Conservation (phyloP, 1,140 invertebrate genomes). For the Ladona fulva region DNA sequence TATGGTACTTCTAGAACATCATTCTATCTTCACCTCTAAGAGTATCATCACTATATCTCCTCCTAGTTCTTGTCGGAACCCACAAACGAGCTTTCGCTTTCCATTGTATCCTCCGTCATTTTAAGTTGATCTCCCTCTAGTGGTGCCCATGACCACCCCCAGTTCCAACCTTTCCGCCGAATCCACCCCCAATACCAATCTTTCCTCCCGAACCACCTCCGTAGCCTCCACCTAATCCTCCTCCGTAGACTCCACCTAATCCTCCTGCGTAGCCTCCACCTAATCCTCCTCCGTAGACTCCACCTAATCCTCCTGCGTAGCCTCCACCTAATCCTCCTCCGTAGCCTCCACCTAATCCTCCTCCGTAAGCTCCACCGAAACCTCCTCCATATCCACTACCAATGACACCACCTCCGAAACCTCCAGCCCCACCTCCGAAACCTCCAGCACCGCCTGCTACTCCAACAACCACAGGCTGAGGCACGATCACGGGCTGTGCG, state of each 20-base stretch:
- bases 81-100: too few relatives aligned
- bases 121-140: too few relatives aligned
- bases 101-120: too few relatives aligned
- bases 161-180: constrained; percentile 36
- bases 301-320: background rate
- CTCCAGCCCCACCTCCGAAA: background rate
- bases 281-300: background rate
- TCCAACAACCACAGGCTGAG: background rate
- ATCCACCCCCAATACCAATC: constrained; percentile 31
- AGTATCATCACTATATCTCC: too few relatives aligned
- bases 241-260: background rate
- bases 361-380: background rate
- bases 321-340: background rate
- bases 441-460: background rate
- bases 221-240: background rate
- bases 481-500: background rate
- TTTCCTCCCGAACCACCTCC: constrained; percentile 25
- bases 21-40: too few relatives aligned
- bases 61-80: too few relatives aligned
- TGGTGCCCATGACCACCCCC: constrained; percentile 27
- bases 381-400: background rate
- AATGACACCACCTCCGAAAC: background rate
- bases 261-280: background rate
- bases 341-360: background rate
- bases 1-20: too few relatives aligned